Evolutionary conservation across 2,888 invertebrate genomes (phyloP), one percentile per base, ranked within the genome.

Genomic region (Oithona nana): DNA sequence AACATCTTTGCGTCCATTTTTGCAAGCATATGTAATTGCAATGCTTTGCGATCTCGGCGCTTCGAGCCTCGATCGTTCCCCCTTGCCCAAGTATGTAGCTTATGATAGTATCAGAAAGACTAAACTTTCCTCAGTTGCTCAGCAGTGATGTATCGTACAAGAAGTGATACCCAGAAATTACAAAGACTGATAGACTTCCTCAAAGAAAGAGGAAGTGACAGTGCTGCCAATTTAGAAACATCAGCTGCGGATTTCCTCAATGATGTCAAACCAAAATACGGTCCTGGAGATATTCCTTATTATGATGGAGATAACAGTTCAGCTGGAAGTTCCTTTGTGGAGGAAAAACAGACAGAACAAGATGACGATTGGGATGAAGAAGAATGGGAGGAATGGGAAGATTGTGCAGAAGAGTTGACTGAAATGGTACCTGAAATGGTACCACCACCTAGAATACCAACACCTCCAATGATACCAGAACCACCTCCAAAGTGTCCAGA

Each of bases 111-210:
- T n/a, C n/a, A n/a, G n/a, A n/a, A n/a, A n/a, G n/a, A n/a, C n/a
- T n/a, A n/a, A n/a, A n/a, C n/a, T n/a, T n/a, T n/a, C n/a, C n/a
- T n/a, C n/a, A n/a, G n/a, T n/a, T n/a, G n/a, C n/a, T n/a, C n/a
- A n/a, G n/a, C n/a, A 39, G 16, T 39, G 30, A n/a, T 50, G 1
- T 59, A 59, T 29, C 22, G 59, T 26, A 59, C 59, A 28, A 20
- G 50, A 24, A 59, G 59, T 49, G 59, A 59, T 49, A 59, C 59
- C 13, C 59, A 50, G 22, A 59, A 59, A 28, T 29, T 59, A 13
- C 59, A 59, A 24, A 39, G 59, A 16, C 50, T 59, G 22, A 59
- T 59, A 26, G n/a, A 20, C 4, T 6, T 49, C 3, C 28, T 59
- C 6, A 59, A 59, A 29, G 59, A 59, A 28, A 49, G 59, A 29